Conservation (phyloP, 2,113 vertebrate species). For the Otis tarda region DNA sequence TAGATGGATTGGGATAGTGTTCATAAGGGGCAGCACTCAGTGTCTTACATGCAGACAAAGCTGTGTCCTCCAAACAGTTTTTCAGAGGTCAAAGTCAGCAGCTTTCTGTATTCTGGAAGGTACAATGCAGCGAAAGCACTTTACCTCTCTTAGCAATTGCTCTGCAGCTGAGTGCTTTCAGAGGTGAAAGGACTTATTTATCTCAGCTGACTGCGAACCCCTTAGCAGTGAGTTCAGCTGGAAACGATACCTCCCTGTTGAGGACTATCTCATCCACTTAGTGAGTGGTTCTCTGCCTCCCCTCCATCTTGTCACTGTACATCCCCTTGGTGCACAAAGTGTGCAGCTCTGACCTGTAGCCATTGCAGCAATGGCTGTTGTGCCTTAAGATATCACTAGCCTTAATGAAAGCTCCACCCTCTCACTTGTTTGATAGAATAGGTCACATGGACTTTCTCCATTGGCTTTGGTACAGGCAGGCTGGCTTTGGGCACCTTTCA, state of each 20-base stretch:
- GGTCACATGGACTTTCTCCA: fast-evolving
- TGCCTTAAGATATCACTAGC: background rate
- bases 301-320: background rate
- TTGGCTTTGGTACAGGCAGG: background rate
- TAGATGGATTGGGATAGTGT: background rate
- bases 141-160: conserved; percentile 20
- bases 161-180: conserved; percentile 33
- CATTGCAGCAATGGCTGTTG: background rate
- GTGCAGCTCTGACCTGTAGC: background rate
- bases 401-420: background rate
- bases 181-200: conserved; percentile 44
- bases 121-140: conserved; percentile 47
- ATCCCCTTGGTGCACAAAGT: background rate
- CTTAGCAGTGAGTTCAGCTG: conserved; percentile 24
- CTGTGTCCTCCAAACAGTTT: background rate
- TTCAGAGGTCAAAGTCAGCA: conserved; percentile 26
- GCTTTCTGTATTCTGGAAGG: background rate
- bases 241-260: conserved; percentile 39
- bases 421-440: fast-evolving
- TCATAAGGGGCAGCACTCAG: background rate
- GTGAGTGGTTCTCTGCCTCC: background rate
- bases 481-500: background rate
- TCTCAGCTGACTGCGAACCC: conserved; percentile 25
- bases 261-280: background rate
- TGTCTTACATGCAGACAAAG: background rate